phyloP scores from a whole-genome alignment of 1,140 invertebrate genomes.

The Conus ventricosus region DNA sequence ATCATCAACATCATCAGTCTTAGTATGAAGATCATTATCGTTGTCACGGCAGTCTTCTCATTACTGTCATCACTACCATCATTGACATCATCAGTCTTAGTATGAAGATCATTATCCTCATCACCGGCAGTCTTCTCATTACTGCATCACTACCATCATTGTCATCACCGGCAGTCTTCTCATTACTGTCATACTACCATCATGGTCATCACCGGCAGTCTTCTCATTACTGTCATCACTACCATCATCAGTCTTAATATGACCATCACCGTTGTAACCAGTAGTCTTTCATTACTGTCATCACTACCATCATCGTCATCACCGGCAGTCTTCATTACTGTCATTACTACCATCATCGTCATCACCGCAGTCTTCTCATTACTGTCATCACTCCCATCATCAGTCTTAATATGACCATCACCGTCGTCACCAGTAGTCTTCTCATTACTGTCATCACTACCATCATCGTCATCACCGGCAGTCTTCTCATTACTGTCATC shows the following conservation, averaged over 20 bases:
- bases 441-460: not conserved
- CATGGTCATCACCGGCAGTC: not conserved
- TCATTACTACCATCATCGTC: no score
- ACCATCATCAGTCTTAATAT: not conserved
- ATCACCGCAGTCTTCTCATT: no score
- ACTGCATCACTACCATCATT: no score
- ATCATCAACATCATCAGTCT: not conserved
- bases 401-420: no score
- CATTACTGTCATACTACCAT: not conserved
- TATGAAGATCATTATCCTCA: not conserved
- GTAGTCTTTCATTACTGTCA: no score
- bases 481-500: no score
- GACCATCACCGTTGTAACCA: no score
- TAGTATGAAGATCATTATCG: not conserved
- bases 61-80: not conserved
- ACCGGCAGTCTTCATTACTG: not conserved
- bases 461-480: no score
- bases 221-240: not conserved
- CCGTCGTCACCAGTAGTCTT: no score
- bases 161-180: no score
- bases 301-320: not conserved
- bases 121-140: not conserved
- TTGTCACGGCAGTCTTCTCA: not conserved
- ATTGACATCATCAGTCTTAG: no score
- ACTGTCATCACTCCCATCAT: no score